Evolutionary conservation across 2,113 vertebrate species (phyloP), one percentile per base, ranked within the genome.

Genomic region (Spilogale gracilis): DNA sequence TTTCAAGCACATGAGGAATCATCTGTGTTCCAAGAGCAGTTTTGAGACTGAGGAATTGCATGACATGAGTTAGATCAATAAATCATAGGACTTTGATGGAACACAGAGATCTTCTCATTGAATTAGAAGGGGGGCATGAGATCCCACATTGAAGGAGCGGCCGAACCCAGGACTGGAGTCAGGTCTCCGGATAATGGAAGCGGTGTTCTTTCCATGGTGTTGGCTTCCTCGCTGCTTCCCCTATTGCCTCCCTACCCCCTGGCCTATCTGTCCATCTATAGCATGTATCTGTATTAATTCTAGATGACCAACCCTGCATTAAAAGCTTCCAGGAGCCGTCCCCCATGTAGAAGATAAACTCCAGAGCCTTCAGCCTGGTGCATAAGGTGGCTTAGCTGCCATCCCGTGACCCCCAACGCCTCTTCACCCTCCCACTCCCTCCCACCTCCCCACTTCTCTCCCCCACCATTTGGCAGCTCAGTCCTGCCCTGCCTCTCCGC

Each of bases 211-310:
- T 30, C 50, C 20, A 13, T 3, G 25, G 7, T 32, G 1, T 1
- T 20, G 21, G 21, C 48, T 60, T 78, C 18, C 30, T 71, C 0
- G 0, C 23, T 18, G 16, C 18, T 30, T 71, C 14, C 48, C 13
- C 0, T 0, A 52, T 5, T 3, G 17, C n/a, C 11, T 48, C 45
- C n/a, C 5, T 2, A 3, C 27, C 16, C 65, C 27, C 60, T n/a
- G 21, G 52, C 27, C 30, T 6, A 1, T 27, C 0, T 1, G 2
- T 21, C 56, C n/a, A 43, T 3, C 43, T 9, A 27, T 14, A 10
- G 80, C 30, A 11, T n/a, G 12, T 38, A 52, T 91, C 85, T 48
- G 12, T 71, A 14, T n/a, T 76, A 27, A 65, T 56, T 76, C 43
- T 30, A 25, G 43, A 45, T 69, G 30, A 3, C 9, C 0, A 4